Conservation (phyloP, 2,797 vertebrate genomes). For the Danio jaintianensis region DNA sequence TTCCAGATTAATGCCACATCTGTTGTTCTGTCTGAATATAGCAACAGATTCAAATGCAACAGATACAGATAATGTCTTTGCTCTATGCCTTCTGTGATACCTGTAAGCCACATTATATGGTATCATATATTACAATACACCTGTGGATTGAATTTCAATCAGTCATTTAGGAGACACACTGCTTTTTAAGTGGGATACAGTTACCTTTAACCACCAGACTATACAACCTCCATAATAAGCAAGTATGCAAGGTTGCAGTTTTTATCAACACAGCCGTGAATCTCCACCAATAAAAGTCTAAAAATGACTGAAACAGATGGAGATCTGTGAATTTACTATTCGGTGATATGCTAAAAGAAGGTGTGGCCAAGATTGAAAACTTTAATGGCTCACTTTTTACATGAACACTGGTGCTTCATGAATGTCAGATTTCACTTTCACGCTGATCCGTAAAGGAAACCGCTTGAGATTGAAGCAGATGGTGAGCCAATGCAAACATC, state of each 20-base stretch:
- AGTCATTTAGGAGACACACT: background rate
- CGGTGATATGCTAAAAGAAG: background rate
- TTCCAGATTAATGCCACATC: background rate
- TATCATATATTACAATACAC: no score
- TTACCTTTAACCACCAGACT: background rate
- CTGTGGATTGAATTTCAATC: background rate
- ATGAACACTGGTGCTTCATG: conserved; percentile 14
- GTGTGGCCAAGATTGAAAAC: conserved; percentile 1
- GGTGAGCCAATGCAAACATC: conserved; percentile 21
- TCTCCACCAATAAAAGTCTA: background rate
- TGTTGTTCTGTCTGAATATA: background rate
- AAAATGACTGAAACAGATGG: conserved; percentile 8
- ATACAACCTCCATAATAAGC: background rate
- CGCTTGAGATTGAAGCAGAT: conserved; percentile 34
- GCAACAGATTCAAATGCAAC: background rate
- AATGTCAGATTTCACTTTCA: conserved; percentile 24
- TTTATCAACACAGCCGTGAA: background rate
- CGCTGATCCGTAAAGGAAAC: conserved; percentile 13
- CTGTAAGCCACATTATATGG: no score
- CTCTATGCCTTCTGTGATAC: background rate
- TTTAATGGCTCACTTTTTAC: conserved; percentile 28
- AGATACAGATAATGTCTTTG: background rate
- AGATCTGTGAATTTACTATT: background rate
- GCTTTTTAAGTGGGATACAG: background rate
- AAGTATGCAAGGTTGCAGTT: background rate